These are phyloP conservation scores for Acanthosepion lycidas DNA, from an alignment of 2,888 invertebrate genomes.

Conservation along the genomic window DNA sequence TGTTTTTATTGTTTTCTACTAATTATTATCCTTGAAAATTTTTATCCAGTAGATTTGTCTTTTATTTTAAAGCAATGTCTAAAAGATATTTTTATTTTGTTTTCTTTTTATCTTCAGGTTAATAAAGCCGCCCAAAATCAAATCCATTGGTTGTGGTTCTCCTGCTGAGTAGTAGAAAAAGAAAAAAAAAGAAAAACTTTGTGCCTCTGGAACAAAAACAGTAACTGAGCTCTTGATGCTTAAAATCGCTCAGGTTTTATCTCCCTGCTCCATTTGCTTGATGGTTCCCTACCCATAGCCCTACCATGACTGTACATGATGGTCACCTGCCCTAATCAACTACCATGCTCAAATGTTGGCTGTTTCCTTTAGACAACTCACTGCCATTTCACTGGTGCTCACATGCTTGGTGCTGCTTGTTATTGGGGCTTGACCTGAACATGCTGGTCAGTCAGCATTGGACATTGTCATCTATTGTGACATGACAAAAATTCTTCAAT, in stretches of 20 bases:
- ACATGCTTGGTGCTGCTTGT: constrained; percentile 10
- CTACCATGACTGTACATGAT: not conserved
- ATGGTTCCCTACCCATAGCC: not conserved
- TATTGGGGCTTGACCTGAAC: constrained; percentile 8
- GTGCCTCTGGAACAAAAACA: not conserved
- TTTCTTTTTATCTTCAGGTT: not conserved
- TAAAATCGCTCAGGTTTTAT: constrained; percentile 2
- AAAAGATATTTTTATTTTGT: not conserved
- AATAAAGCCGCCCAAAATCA: not conserved
- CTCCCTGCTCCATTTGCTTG: not conserved
- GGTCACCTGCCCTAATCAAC: constrained; percentile 33
- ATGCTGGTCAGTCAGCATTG: not conserved
- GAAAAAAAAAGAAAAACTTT: not conserved
- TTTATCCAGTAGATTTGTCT: too few relatives aligned
- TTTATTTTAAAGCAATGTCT: not conserved
- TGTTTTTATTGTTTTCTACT: too few relatives aligned
- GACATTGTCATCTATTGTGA: constrained; percentile 1
- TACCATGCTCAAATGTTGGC: constrained; percentile 33
- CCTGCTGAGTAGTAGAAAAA: not conserved
- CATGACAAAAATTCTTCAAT: constrained; percentile 16
- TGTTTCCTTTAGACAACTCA: constrained; percentile 12
- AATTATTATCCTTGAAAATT: too few relatives aligned
- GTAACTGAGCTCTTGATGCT: not conserved
- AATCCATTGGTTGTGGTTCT: constrained; percentile 33
- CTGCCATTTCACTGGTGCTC: constrained; percentile 13